A percentile compares a stretch with the other conserved stretches of the same genome.
These are phyloP conservation scores for Drosophila oshimai DNA, from an alignment of 1,140 invertebrate species.

Conservation along the genomic window DNA sequence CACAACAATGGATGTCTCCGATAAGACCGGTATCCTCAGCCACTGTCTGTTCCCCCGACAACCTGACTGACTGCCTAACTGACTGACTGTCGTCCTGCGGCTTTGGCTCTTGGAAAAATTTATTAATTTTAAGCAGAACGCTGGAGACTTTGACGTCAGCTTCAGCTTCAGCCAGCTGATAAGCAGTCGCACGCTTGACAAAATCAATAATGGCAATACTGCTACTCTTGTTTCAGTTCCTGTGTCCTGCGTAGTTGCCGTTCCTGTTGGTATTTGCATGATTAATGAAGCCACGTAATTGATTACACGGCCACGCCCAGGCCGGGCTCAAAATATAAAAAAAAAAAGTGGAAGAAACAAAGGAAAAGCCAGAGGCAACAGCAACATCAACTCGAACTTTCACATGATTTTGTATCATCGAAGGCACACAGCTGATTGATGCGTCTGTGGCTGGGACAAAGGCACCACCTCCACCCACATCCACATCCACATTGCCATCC, in stretches of 20 bases:
- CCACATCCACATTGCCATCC: not conserved
- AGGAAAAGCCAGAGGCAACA: slow-evolving; percentile 7
- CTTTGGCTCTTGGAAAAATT: slow-evolving; percentile 29
- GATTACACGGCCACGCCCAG: slow-evolving; percentile 67
- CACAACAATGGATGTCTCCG: slow-evolving; percentile 28
- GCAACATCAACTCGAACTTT: slow-evolving; percentile 12
- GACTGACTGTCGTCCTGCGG: slow-evolving; percentile 22
- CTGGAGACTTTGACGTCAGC: slow-evolving; percentile 49
- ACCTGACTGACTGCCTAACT: not conserved
- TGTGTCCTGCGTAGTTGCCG: slow-evolving; percentile 5
- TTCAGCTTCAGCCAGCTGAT: slow-evolving; percentile 37
- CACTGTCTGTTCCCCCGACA: not conserved
- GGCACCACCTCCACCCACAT: slow-evolving; percentile 18
- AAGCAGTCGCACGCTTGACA: slow-evolving; percentile 48
- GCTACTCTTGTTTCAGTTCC: slow-evolving; percentile 24
- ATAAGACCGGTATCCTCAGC: slow-evolving; percentile 21
- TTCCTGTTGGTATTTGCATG: slow-evolving; percentile 68
- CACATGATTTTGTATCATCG: slow-evolving; percentile 51
- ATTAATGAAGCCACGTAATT: slow-evolving; percentile 78
- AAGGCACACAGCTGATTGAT: slow-evolving; percentile 71
- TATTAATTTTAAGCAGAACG: slow-evolving; percentile 62
- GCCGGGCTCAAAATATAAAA: not conserved
- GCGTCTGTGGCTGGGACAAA: slow-evolving; percentile 45
- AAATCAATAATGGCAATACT: slow-evolving; percentile 64
- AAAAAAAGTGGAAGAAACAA: slow-evolving; percentile 7